Conservation (phyloP, 2,797 vertebrate genomes). For the Australoheros facetus region DNA sequence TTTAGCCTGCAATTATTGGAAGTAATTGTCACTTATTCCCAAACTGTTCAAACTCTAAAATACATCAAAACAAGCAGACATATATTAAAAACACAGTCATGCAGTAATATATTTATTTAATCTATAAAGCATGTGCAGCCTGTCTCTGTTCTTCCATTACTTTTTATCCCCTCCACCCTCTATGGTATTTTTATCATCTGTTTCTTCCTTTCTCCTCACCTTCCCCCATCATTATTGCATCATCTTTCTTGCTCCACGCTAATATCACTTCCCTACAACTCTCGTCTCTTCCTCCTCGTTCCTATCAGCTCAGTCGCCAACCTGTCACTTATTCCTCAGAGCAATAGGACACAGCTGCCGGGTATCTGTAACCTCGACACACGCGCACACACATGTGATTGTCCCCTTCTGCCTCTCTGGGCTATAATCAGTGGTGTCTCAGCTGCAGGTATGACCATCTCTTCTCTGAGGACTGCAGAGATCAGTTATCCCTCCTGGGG, state of each 20-base stretch:
- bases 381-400: conserved; percentile 18
- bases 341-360: conserved; percentile 64
- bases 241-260: conserved; percentile 35
- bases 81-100: background rate
- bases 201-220: conserved; percentile 10
- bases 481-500: conserved; percentile 62
- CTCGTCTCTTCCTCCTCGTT: conserved; percentile 36
- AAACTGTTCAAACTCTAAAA: background rate
- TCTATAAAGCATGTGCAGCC: background rate
- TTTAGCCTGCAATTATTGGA: background rate
- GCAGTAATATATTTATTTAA: background rate
- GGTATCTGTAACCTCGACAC: conserved; percentile 53
- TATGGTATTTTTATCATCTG: conserved; percentile 19
- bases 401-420: conserved; percentile 56
- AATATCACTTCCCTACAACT: conserved; percentile 39
- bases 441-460: conserved; percentile 69
- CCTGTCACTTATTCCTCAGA: conserved; percentile 59
- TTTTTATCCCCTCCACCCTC: conserved; percentile 15
- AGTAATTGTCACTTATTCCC: background rate
- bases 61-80: background rate
- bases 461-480: conserved; percentile 52
- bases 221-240: conserved; percentile 46
- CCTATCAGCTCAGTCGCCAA: conserved; percentile 51
- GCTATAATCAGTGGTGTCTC: conserved; percentile 72
- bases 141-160: background rate